Percentiles rank a stretch among this genome's conserved stretches.
Conservation (phyloP, 2,888 invertebrate species). For the Syritta pipiens region DNA sequence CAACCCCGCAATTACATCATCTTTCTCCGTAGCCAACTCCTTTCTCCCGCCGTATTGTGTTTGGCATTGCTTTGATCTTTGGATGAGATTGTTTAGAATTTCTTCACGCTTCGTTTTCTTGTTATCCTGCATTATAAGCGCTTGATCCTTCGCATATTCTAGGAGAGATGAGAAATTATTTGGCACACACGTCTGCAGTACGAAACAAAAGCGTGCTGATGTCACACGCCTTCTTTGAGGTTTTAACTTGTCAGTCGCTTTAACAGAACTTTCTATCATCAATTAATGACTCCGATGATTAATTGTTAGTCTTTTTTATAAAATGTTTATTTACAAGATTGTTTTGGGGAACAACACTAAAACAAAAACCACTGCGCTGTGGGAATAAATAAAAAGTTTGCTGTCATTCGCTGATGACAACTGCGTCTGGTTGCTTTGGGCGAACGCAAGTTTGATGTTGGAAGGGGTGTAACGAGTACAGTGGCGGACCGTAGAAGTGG, state of each 20-base stretch:
- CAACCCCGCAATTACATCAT: slow-evolving; percentile 81
- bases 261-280: neutral
- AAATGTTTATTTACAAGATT: slow-evolving; percentile 20
- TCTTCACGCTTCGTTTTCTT: slow-evolving; percentile 71
- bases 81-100: slow-evolving; percentile 75
- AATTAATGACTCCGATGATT: neutral
- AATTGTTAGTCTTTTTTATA: neutral
- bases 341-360: slow-evolving; percentile 13
- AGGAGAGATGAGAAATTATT: neutral
- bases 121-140: slow-evolving; percentile 35
- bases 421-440: neutral
- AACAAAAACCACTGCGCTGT: neutral
- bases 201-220: too few species aligned
- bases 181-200: neutral
- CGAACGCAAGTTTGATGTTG: neutral
- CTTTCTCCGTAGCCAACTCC: slow-evolving; percentile 94
- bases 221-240: neutral
- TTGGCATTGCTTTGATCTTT: slow-evolving; percentile 82
- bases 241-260: neutral
- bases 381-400: slow-evolving; percentile 16
- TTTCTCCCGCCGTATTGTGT: slow-evolving; percentile 91
- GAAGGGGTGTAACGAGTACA: neutral
- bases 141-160: neutral
- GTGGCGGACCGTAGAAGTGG: neutral
- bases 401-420: slow-evolving; percentile 10